A percentile compares a stretch with the other conserved stretches of the same genome.
These are phyloP conservation scores for Myodes glareolus DNA, from an alignment of 2,113 vertebrate species.

Conservation along the genomic window DNA sequence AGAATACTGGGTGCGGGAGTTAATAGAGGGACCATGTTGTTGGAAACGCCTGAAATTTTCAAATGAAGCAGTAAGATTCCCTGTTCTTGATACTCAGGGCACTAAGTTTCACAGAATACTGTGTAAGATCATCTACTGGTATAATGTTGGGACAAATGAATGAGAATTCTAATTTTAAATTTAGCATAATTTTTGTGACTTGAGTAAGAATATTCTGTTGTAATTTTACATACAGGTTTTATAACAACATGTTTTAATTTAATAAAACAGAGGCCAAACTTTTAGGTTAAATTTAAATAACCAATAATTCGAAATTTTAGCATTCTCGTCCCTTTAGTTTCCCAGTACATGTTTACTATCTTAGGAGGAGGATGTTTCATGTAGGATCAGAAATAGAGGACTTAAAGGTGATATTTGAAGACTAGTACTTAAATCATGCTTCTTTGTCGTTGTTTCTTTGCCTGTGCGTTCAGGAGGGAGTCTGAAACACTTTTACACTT, in stretches of 20 bases:
- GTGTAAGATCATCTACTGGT: not conserved
- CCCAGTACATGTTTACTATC: not conserved
- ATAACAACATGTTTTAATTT: slow-evolving; percentile 31
- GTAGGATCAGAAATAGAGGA: not conserved
- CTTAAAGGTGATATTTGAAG: not conserved
- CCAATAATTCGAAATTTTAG: not conserved
- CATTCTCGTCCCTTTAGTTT: not conserved
- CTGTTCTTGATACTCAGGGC: not conserved
- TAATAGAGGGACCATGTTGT: slow-evolving; percentile 44
- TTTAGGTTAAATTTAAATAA: slow-evolving; percentile 21
- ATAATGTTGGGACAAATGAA: not conserved
- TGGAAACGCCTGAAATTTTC: slow-evolving; percentile 40
- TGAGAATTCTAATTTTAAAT: not conserved
- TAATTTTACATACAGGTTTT: slow-evolving; percentile 30
- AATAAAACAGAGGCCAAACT: not conserved
- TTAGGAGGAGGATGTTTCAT: not conserved
- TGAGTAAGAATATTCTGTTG: not conserved
- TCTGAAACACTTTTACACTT: not conserved
- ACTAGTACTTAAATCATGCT: not conserved
- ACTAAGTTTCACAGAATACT: not conserved
- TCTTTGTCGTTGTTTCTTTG: not conserved
- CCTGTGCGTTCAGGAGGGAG: not conserved
- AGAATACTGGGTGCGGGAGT: not conserved
- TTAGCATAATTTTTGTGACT: not conserved
- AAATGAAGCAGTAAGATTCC: not conserved